Conservation (phyloP, 2,113 vertebrate genomes). For the Paraplagusia blochii region DNA sequence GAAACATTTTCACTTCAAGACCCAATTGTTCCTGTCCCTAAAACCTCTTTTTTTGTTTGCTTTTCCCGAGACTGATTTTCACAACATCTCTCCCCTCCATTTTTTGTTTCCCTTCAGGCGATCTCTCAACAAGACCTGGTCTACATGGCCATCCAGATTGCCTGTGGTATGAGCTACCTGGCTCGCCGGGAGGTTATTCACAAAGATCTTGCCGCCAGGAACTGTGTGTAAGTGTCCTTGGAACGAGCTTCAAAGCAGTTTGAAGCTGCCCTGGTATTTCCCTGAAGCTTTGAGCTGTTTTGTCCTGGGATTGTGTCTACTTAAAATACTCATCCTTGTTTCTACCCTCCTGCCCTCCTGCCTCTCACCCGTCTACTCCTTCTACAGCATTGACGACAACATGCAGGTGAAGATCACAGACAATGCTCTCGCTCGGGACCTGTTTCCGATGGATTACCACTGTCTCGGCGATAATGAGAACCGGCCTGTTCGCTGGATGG, state of each 20-base stretch:
- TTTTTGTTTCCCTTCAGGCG: conserved; percentile 75
- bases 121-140: conserved; percentile 98
- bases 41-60: not conserved
- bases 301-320: conserved; percentile 9
- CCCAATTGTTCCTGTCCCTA: conserved; percentile 6
- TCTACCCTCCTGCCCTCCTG: conserved; percentile 8
- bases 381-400: conserved; percentile 89
- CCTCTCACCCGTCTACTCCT: conserved; percentile 2
- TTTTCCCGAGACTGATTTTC: conserved; percentile 22
- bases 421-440: conserved; percentile 94
- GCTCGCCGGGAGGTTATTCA: conserved; percentile 96
- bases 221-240: conserved; percentile 91
- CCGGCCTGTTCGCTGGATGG: conserved; percentile 97
- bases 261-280: not conserved
- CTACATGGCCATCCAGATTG: conserved; percentile 98
- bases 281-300: conserved; percentile 15
- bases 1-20: too few species aligned
- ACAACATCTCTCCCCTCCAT: conserved; percentile 4
- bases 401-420: conserved; percentile 99
- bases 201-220: conserved; percentile 96
- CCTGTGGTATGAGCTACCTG: conserved; percentile 98
- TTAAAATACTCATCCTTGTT: conserved; percentile 5
- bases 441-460: conserved; percentile 99
- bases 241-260: not conserved
- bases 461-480: conserved; percentile 98